Base-by-base conservation (phyloP, 2,888 invertebrate genomes). In the Synergus japonicus region DNA sequence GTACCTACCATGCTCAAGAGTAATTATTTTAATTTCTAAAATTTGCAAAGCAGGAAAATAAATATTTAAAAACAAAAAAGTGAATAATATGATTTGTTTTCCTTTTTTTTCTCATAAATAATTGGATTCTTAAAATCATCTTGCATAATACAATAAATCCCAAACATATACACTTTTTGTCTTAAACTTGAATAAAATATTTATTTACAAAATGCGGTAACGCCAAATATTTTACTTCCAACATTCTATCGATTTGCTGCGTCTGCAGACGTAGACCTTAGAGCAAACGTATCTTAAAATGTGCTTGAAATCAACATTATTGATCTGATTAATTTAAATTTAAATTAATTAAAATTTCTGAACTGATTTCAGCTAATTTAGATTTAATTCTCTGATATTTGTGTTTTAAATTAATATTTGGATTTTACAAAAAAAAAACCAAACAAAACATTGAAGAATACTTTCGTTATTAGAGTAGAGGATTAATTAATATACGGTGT, bases 31-130 rank as follows among this genome's bases (percentile, higher is more conserved):
- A 58, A 9, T 58, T 58, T 58, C 18, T 18, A 18, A 7, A 18
- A 5, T 9, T 58, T 18, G 9, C n/a, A 58, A 18, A 18, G 9
- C 18, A 58, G 9, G n/a, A 58, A 18, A 58, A 58, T 18, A 58
- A 18, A 9, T 9, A 58, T 18, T 15, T 46, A 58, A 18, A 58
- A 58, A 18, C 18, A 15, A 18, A 4, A 58, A 58, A 15, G n/a
- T 18, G 8, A 58, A 49, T 49, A 58, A 58, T n/a, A 58, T 58
- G n/a, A 58, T 76, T 60, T 54, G 43, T 41, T 73, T 22, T 9
- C 15, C 3, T 29, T 49, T 54, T 54, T 73, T 54, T 49, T 8
- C 22, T 9, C 12, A 22, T 13, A 12, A 5, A 73, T 12, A 49
- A 54, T 54, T 73, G 15, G 29, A 43, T 29, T 76, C 58, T 49